Evolutionary conservation across 2,797 vertebrate genomes (phyloP).

Genomic region (Aselliscus stoliczkanus): DNA sequence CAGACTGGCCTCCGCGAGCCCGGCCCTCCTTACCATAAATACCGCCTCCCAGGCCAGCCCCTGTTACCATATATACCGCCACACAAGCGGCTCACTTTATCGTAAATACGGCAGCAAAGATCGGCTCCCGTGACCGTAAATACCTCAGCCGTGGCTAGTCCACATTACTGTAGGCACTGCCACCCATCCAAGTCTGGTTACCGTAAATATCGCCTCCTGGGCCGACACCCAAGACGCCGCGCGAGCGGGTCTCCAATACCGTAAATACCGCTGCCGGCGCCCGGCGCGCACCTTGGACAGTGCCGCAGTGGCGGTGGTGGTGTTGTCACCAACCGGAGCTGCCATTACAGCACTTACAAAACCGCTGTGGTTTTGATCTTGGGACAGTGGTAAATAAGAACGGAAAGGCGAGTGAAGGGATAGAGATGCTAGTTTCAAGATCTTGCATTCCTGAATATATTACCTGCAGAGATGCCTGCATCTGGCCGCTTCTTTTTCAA

Average conservation of each 20-base stretch:
- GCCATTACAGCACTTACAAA: background rate
- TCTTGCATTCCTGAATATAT: background rate
- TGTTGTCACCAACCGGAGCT: background rate
- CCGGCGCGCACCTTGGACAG: conserved; percentile 45
- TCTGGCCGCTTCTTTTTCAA: background rate
- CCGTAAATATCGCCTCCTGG: conserved; percentile 19
- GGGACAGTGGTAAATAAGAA: background rate
- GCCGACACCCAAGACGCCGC: background rate
- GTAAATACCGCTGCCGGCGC: conserved; percentile 48
- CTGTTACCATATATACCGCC: background rate
- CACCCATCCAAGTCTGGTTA: background rate
- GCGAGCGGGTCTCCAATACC: background rate
- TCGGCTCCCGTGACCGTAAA: conserved; percentile 84
- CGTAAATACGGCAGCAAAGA: background rate
- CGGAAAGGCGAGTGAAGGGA: background rate
- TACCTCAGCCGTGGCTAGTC: conserved; percentile 28
- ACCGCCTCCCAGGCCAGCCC: background rate
- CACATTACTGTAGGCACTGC: background rate
- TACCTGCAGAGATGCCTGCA: background rate
- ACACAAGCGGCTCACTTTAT: background rate
- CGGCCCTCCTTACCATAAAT: conserved; percentile 42
- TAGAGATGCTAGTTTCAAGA: background rate
- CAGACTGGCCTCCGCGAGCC: conserved; percentile 35
- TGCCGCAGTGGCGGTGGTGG: background rate
- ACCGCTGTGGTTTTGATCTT: background rate